These are phyloP conservation scores for Ridgeia piscesae DNA, from an alignment of 1,140 invertebrate species.

Conservation along the genomic window DNA sequence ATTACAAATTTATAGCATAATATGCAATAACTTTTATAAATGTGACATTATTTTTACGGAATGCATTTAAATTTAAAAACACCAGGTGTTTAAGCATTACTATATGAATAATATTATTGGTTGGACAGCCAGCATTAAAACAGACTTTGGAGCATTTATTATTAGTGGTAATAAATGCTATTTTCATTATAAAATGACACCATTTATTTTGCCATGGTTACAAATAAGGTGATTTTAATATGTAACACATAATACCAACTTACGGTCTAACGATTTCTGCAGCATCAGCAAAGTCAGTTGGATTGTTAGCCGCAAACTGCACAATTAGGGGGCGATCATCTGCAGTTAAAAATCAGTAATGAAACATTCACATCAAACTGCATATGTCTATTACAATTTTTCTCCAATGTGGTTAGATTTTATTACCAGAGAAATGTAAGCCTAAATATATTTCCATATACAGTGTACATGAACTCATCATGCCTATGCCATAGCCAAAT, in stretches of 20 bases:
- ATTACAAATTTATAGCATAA: neutral
- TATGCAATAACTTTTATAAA: too few relatives aligned
- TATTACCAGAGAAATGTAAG: neutral
- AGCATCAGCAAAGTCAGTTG: slow-evolving; percentile 80
- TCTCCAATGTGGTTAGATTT: neutral
- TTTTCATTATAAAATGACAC: too few relatives aligned
- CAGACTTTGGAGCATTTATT: too few relatives aligned
- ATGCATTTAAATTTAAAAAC: neutral
- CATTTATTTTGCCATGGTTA: neutral
- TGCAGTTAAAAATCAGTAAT: slow-evolving; percentile 40
- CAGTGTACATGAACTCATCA: too few relatives aligned
- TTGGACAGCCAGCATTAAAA: too few relatives aligned
- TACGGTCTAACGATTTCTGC: slow-evolving; percentile 81
- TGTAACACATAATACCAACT: slow-evolving; percentile 43
- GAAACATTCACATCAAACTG: slow-evolving; percentile 4
- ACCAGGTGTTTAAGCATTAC: neutral
- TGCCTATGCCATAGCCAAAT: neutral
- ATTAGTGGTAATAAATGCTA: too few relatives aligned
- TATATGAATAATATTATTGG: neutral
- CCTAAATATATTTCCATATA: neutral
- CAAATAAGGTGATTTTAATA: neutral
- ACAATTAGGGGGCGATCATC: slow-evolving; percentile 83
- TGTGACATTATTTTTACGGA: too few relatives aligned
- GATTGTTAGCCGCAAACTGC: slow-evolving; percentile 90
- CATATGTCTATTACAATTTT: neutral